Percentiles rank a stretch among this genome's conserved stretches.
These are phyloP conservation scores for Sebastes oblongus DNA, from an alignment of 2,797 vertebrate species.

Conservation along the genomic window DNA sequence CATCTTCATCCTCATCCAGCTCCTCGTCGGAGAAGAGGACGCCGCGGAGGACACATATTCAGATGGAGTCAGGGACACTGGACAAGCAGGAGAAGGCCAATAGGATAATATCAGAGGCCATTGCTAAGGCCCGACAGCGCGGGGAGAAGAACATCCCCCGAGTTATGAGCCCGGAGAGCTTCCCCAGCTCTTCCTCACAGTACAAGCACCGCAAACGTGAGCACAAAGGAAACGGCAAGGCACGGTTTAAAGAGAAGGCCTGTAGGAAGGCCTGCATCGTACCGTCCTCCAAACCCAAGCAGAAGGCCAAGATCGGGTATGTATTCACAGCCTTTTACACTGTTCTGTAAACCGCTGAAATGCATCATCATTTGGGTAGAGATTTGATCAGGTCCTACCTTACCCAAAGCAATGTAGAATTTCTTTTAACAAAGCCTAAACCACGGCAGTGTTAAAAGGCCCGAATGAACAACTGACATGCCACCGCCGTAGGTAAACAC, in stretches of 20 bases:
- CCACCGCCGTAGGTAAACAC: neutral
- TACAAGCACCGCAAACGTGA: slow-evolving; percentile 83
- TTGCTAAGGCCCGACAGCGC: slow-evolving; percentile 94
- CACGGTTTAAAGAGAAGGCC: slow-evolving; percentile 89
- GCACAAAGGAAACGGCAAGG: slow-evolving; percentile 78
- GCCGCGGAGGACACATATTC: slow-evolving; percentile 81
- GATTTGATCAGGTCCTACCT: slow-evolving; percentile 23
- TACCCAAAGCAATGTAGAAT: neutral
- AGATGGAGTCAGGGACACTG: slow-evolving; percentile 74
- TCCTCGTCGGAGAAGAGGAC: slow-evolving; percentile 88
- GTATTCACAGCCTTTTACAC: slow-evolving; percentile 45
- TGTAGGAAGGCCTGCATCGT: slow-evolving; percentile 89
- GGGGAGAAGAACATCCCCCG: slow-evolving; percentile 98
- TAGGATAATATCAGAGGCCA: slow-evolving; percentile 98
- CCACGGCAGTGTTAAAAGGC: slow-evolving; percentile 11
- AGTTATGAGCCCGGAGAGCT: slow-evolving; percentile 98
- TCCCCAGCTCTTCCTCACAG: slow-evolving; percentile 90
- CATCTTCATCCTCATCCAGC: slow-evolving; percentile 82
- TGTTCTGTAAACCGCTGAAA: slow-evolving; percentile 4
- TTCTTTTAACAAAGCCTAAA: slow-evolving; percentile 20
- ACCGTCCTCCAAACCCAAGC: slow-evolving; percentile 90
- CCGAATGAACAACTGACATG: slow-evolving; percentile 26
- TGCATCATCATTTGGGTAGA: neutral
- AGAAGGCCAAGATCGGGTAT: slow-evolving; percentile 97
- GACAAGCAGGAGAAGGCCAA: slow-evolving; percentile 99